Base-by-base conservation (phyloP, 2,888 invertebrate species). In the Trileptium ribeirensis region DNA sequence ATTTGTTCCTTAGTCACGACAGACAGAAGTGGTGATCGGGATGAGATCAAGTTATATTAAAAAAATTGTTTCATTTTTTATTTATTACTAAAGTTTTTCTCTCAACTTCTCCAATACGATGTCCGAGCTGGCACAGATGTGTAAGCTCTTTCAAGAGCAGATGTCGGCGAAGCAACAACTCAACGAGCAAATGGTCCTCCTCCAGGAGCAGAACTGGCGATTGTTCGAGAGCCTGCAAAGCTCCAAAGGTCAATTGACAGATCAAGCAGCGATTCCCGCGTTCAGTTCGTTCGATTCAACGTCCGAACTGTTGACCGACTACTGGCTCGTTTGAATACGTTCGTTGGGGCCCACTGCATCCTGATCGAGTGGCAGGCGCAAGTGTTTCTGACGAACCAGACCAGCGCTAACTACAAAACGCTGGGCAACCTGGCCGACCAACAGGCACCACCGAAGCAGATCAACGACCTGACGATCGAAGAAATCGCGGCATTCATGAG, bases 281-380 rank as follows among this genome's bases (percentile, higher is more conserved):
- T 75, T 75, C 36, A 29, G 15, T n/a, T 36, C 77, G n/a, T 75
- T 75, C 36, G 82, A 83, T 36, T 75, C 82, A 24, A 82, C 82
- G 82, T 67, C 70, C n/a, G 77, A 75, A 70, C 33, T 70, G 33
- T 70, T 8, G 70, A 29, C 70, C 31, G 70, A 70, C 70, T 70
- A 70, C n/a, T 75, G 77, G 77, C 36, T n/a, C 77, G 77, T 3
- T 24, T 75, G 24, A 38, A 39, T 36, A 75, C 77, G n/a, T 75
- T 75, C n/a, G 77, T 39, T 38, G 77, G 77, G n/a, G 77, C 39
- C 2, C 77, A 75, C n/a, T 75, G 8, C 15, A 39, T 75, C 38
- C 39, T 36, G 15, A 39, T n/a, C n/a, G 77, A 75, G 33, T 24
- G 37, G 8, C 31, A 75, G 36, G 77, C 77, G 15, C 77, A 75